Evolutionary conservation across 2,113 vertebrate genomes (phyloP).

Genomic region (Ancistrus triradiatus): DNA sequence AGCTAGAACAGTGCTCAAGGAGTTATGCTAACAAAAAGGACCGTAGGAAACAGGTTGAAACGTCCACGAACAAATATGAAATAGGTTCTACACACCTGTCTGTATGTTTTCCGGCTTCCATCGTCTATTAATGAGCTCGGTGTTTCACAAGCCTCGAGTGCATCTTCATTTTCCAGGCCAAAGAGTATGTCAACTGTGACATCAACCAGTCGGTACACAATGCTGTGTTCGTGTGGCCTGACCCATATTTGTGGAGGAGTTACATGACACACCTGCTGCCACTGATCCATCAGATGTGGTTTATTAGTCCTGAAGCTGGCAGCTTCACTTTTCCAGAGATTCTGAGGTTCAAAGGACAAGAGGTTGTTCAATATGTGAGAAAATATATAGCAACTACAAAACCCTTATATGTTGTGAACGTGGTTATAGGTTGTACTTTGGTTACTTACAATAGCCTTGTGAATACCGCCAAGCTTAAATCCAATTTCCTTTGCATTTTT

Average conservation of each 20-base stretch:
- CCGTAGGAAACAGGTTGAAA: not conserved
- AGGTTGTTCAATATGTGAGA: not conserved
- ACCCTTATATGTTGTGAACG: too few species aligned
- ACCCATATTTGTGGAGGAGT: constrained; percentile 49
- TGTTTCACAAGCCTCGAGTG: constrained; percentile 27
- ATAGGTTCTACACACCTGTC: constrained; percentile 52
- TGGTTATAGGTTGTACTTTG: too few species aligned
- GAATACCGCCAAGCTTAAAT: not conserved
- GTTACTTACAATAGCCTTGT: too few species aligned
- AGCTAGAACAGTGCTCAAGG: too few species aligned
- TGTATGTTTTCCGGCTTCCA: constrained; percentile 59
- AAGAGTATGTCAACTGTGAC: constrained; percentile 55
- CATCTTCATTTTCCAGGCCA: constrained; percentile 43
- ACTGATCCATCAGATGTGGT: constrained; percentile 54
- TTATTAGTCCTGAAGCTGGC: constrained; percentile 18
- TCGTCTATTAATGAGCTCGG: constrained; percentile 43
- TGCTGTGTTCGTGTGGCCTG: constrained; percentile 50
- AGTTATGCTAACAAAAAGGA: constrained; percentile 1
- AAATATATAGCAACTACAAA: too few species aligned
- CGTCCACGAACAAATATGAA: too few species aligned
- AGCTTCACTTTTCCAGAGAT: constrained; percentile 40
- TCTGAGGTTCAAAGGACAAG: constrained; percentile 33
- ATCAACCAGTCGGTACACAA: constrained; percentile 51
- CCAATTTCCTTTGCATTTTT: constrained; percentile 17
- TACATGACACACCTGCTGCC: constrained; percentile 56